These are phyloP conservation scores for Chrysochloris asiatica DNA, from an alignment of 2,113 vertebrate species.

Conservation along the genomic window DNA sequence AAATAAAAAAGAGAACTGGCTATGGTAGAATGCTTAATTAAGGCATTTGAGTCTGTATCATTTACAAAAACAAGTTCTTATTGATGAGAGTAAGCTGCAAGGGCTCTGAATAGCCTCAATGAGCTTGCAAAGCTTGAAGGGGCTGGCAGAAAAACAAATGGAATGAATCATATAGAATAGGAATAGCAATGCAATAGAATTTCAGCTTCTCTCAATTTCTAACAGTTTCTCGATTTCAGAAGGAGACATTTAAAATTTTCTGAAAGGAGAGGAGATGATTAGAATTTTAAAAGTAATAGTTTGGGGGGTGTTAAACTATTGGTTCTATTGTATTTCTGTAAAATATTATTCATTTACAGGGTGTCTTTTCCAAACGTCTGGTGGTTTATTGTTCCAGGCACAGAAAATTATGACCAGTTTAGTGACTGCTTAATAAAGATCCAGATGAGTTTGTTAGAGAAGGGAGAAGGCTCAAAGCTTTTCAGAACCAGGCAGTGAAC, in stretches of 20 bases:
- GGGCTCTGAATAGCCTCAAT: background rate
- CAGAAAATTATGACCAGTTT: constrained; percentile 53
- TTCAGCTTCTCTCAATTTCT: background rate
- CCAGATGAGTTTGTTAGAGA: background rate
- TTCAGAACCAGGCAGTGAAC: background rate
- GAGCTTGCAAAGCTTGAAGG: no score
- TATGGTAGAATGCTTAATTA: background rate
- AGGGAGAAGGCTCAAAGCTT: constrained; percentile 40
- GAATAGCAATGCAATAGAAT: background rate
- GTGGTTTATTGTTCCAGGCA: constrained; percentile 45
- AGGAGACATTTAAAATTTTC: background rate
- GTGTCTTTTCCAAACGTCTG: constrained; percentile 49
- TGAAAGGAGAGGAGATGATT: background rate
- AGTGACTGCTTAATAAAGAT: constrained; percentile 29
- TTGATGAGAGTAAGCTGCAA: background rate
- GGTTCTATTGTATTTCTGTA: constrained; percentile 29
- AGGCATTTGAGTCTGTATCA: background rate
- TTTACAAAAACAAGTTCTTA: background rate
- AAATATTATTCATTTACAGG: constrained; percentile 59
- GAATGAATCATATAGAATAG: background rate
- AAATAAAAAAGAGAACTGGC: no score
- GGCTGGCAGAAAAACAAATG: background rate
- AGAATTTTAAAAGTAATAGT: constrained; percentile 34
- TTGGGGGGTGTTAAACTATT: background rate
- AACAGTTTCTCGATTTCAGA: background rate